Evolutionary conservation across 2,888 invertebrate genomes (phyloP).

Genomic region (Polietes domitor): DNA sequence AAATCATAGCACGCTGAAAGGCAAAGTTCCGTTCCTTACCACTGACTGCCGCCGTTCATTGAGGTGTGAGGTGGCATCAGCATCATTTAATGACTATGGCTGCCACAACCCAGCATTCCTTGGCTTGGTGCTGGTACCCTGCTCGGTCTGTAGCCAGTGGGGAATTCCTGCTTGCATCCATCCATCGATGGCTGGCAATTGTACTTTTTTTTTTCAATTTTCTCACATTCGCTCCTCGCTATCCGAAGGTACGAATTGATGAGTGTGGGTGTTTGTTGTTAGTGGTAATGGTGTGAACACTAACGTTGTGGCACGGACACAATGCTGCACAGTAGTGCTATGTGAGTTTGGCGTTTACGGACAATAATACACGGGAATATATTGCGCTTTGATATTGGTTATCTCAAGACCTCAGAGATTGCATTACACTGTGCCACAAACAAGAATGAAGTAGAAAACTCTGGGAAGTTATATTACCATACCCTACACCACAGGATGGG

Average conservation of each 20-base stretch:
- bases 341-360: too few relatives aligned
- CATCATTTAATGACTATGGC: neutral
- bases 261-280: neutral
- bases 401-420: too few relatives aligned
- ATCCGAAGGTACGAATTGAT: neutral
- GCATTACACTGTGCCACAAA: too few relatives aligned
- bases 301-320: neutral
- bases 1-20: neutral
- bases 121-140: too few relatives aligned
- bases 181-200: slow-evolving; percentile 11
- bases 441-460: too few relatives aligned
- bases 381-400: too few relatives aligned
- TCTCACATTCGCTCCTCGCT: slow-evolving; percentile 1
- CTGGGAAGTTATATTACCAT: too few relatives aligned
- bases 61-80: slow-evolving; percentile 10
- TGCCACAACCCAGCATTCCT: too few relatives aligned
- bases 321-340: neutral
- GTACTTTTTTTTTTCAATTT: slow-evolving; percentile 9
- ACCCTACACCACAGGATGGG: too few relatives aligned
- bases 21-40: neutral
- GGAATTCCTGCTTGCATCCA: neutral
- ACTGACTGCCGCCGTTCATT: neutral
- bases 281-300: neutral
- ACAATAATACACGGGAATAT: too few relatives aligned
- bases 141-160: neutral